Conservation (phyloP, 1,140 invertebrate genomes). For the Heliothis virescens region DNA sequence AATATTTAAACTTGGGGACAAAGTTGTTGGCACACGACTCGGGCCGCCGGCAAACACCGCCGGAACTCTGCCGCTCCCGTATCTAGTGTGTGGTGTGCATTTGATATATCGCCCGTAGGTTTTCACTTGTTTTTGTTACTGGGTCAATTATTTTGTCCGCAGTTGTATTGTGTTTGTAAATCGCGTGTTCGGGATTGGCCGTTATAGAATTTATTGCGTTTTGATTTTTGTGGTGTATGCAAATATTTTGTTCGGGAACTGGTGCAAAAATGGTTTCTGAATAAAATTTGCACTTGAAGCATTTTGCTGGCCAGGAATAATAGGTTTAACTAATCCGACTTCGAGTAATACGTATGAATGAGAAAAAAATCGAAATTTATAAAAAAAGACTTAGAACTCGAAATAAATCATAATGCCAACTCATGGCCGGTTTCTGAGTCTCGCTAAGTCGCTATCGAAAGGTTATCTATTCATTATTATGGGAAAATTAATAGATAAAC, state of each 20-base stretch:
- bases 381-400: no score
- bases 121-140: conserved; percentile 42
- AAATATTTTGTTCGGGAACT: background rate
- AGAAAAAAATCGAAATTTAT: no score
- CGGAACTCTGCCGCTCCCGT: conserved; percentile 40
- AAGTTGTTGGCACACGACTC: conserved; percentile 53
- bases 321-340: background rate
- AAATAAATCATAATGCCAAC: no score
- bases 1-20: conserved; percentile 54
- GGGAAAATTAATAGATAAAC: no score
- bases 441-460: no score
- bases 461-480: no score
- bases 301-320: background rate
- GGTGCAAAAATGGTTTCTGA: background rate
- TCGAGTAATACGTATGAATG: background rate
- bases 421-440: no score
- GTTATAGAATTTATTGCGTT: conserved; percentile 25
- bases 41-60: conserved; percentile 38
- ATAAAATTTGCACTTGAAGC: background rate
- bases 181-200: conserved; percentile 17
- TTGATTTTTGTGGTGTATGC: conserved; percentile 5
- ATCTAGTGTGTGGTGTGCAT: conserved; percentile 43
- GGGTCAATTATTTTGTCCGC: conserved; percentile 45
- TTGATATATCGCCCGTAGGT: conserved; percentile 44
- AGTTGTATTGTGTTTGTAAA: conserved; percentile 41